Evolutionary conservation across 2,888 invertebrate genomes (phyloP), one percentile per base, ranked within the genome.

Genomic region (Liopterus haemorrhoidalis): DNA sequence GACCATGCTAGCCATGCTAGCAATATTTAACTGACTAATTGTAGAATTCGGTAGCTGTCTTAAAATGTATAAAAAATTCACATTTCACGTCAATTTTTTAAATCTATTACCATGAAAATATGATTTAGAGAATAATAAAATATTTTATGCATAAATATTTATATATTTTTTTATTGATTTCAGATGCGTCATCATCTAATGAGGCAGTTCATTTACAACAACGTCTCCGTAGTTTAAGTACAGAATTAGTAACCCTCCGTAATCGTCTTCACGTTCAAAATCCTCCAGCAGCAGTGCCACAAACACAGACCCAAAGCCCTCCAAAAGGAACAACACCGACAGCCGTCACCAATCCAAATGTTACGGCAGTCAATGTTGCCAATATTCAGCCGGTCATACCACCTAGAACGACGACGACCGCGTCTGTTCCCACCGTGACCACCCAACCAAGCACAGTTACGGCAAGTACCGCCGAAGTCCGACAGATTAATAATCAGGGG

Each of bases 131-230:
- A n/a, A n/a, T n/a, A n/a, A n/a, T n/a, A n/a, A n/a, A n/a, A n/a
- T n/a, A n/a, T n/a, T n/a, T n/a, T n/a, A n/a, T n/a, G n/a, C n/a
- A n/a, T n/a, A n/a, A n/a, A n/a, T n/a, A n/a, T n/a, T n/a, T n/a
- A 11, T 27, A 32, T 32, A 11, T 38, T 36, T 45, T 46, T 49
- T 46, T 36, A 47, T 53, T 46, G 52, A 46, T 71, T 72, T 2
- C 76, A 92, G 92, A 92, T 85, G 91, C 91, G 60, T 89, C 91
- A 60, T 91, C 90, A 53, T 90, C 90, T 59, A 91, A 90, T 76
- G 92, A 92, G 76, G 91, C 91, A 57, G 91, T 90, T 60, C 91
- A 91, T 68, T 74, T 92, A 64, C 90, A 92, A 73, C 91, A 91
- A 69, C 82, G 90, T 57, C 76, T 92, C 64, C 84, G 89, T 64